These are phyloP conservation scores for Platycercus adscitus DNA, from an alignment of 2,113 vertebrate genomes.

Conservation along the genomic window DNA sequence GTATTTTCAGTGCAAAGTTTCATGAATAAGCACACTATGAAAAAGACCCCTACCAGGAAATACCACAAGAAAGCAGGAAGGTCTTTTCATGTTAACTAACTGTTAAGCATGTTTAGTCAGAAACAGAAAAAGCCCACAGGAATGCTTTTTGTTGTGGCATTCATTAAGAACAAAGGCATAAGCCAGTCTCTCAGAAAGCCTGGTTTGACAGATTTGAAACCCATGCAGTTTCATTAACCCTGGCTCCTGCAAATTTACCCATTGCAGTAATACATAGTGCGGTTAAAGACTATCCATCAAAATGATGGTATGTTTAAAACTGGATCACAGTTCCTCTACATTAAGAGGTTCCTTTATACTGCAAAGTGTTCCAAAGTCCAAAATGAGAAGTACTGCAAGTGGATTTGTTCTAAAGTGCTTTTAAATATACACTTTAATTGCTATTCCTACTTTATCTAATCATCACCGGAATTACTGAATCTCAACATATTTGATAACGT, in stretches of 20 bases:
- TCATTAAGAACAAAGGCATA: slow-evolving; percentile 64
- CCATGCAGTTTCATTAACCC: slow-evolving; percentile 33
- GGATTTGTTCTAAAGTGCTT: slow-evolving; percentile 66
- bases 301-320: slow-evolving; percentile 68
- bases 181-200: slow-evolving; percentile 19
- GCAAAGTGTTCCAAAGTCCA: slow-evolving; percentile 53
- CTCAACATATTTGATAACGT: slow-evolving; percentile 60
- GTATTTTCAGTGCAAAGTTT: slow-evolving; percentile 14
- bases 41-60: slow-evolving; percentile 47
- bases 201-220: slow-evolving; percentile 64
- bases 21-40: slow-evolving; percentile 10
- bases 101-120: slow-evolving; percentile 21
- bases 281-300: slow-evolving; percentile 54
- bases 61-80: slow-evolving; percentile 60
- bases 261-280: background rate
- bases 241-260: slow-evolving; percentile 4
- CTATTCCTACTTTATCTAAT: slow-evolving; percentile 63
- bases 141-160: slow-evolving; percentile 62
- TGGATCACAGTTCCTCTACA: slow-evolving; percentile 64
- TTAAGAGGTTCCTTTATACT: slow-evolving; percentile 52
- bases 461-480: slow-evolving; percentile 64
- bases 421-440: slow-evolving; percentile 70
- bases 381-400: slow-evolving; percentile 42
- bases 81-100: slow-evolving; percentile 58
- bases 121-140: slow-evolving; percentile 32